Evolutionary conservation across 2,113 vertebrate genomes (phyloP), one percentile per base, ranked within the genome.

Genomic region (Abramis brama): DNA sequence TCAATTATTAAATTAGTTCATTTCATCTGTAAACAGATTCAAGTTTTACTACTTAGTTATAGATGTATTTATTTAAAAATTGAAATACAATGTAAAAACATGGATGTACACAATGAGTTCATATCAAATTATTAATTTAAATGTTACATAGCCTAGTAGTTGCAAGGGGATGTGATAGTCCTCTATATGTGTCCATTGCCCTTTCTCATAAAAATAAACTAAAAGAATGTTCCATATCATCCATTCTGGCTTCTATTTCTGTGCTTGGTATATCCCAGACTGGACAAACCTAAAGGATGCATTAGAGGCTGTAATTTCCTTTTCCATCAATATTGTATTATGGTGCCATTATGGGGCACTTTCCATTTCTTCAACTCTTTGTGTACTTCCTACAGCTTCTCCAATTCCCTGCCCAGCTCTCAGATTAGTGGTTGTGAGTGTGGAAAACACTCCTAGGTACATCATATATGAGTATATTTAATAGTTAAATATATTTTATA

Each of bases 241-340:
- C 59, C 60, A 64, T 73, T 62, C 25, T 13, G 59, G 21, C 23
- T 66, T 70, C 50, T 45, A 15, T 86, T 80, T 57, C 17, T 45
- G 39, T 27, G 75, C 66, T 45, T 79, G 15, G 84, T 71, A 59
- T 79, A 21, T 30, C 36, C 36, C 33, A 45, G 77, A 36, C 23
- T 55, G 77, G 52, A 70, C 4, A 66, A 79, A 68, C 23, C 84
- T 73, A 60, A 71, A 21, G 30, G 39, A 27, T 73, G 43, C 52
- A 70, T 86, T 59, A 79, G 77, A 21, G 50, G 23, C 27, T 71
- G 57, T 70, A 79, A 78, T 57, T 59, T 36, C 47, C 33, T 57
- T 77, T 85, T 78, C 68, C 52, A 86, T 86, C n/a, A 39, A 86
- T 80, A 70, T 86, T 86, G 77, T 30, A 73, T 79, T 73, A 80